Evolutionary conservation across 64 coral and sea anemone species (phyloP), one percentile per base, ranked within the genome.

Genomic region (Pocillopora damicornis): DNA sequence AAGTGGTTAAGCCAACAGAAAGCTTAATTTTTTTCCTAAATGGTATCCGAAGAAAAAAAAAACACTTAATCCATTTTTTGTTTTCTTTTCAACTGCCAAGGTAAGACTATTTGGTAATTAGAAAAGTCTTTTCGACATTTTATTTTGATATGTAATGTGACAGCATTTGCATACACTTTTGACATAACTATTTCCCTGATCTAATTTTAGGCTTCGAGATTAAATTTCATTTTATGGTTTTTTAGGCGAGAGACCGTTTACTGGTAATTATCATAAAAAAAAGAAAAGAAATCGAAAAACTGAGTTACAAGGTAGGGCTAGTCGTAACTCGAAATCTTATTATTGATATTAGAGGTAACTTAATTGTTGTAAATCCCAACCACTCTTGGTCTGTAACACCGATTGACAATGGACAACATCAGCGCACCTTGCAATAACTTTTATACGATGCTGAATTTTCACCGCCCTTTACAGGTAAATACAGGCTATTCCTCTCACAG

Each of bases 101-200:
- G n/a, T 71, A n/a, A 71, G 22, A 11, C 67, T 23, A 71, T 30
- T 71, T 23, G 67, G 67, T 71, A 71, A 71, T 71, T 71, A 30
- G 20, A 23, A n/a, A 71, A 23, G 25, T 11, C 20, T n/a, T 71
- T 58, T 78, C 9, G 78, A 80, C 78, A 16, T 80, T 61, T 61
- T 61, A 60, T 60, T 60, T 79, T 23, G 26, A 8, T 23, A 51
- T 79, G 7, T 26, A 22, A 22, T 58, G 36, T 22, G 26, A 3
- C 26, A 79, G 9, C 26, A 79, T 79, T 79, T 79, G 13, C 77
- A 79, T 79, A 26, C 26, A 79, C 77, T 59, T 61, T 13, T 20
- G 18, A 60, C 12, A 14, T 3, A 11, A 60, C 57, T 1, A 60
- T 60, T 61, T 79, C 22, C 57, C 26, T 59, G 5, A 77, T 57